A percentile compares a stretch with the other conserved stretches of the same genome.
Evolutionary conservation across 2,113 vertebrate genomes (phyloP).

Genomic region (Siniperca knerii): DNA sequence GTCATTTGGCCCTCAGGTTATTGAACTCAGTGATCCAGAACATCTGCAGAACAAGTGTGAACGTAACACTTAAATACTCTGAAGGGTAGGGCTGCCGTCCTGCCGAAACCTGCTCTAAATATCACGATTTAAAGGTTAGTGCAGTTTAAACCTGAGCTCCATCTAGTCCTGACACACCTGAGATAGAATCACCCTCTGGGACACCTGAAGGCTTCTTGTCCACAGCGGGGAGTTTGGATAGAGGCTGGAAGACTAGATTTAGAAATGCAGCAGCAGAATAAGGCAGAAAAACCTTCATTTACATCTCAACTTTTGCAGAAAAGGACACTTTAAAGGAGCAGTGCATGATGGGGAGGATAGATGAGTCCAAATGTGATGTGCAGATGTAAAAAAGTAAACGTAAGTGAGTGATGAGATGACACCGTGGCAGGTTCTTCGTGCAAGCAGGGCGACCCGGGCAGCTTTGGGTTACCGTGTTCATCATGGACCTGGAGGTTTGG

Average conservation of each 20-base stretch:
- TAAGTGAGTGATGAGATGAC: constrained; percentile 1
- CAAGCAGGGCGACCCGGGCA: not conserved
- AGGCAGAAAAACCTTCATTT: not conserved
- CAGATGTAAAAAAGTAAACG: not conserved
- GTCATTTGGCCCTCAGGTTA: not conserved
- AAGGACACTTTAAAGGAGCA: not conserved
- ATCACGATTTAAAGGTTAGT: constrained; percentile 14
- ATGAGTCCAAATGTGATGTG: no score
- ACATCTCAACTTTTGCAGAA: not conserved
- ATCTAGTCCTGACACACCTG: constrained; percentile 29
- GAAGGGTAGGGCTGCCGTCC: constrained; percentile 24
- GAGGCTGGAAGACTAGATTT: rapidly evolving
- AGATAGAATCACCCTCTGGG: not conserved
- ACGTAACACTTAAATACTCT: not conserved
- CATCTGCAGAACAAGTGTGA: constrained; percentile 29
- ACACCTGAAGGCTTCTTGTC: not conserved
- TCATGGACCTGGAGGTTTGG: not conserved
- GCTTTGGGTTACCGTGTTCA: not conserved
- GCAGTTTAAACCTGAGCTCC: constrained; percentile 16
- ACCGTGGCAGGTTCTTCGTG: constrained; percentile 40
- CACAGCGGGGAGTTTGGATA: not conserved
- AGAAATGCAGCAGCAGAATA: not conserved
- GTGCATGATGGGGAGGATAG: not conserved
- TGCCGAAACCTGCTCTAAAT: constrained; percentile 44
- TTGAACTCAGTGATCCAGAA: not conserved